Evolutionary conservation across 2,888 invertebrate genomes (phyloP), one percentile per base, ranked within the genome.

Genomic region (Amitus sp.): DNA sequence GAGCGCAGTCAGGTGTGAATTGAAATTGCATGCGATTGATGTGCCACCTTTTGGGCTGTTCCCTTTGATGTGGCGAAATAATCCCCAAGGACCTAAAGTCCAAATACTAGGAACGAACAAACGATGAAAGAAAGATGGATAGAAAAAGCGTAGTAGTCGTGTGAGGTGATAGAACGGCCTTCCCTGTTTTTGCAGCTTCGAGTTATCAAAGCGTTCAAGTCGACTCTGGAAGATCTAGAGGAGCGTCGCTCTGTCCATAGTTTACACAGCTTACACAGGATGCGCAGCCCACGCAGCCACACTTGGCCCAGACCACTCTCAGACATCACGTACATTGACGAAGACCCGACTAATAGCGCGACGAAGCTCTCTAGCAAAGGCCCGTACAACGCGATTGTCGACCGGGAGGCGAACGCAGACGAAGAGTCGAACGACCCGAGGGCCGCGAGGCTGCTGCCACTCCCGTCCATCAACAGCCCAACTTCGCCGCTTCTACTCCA

Each of bases 151-250:
- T 73, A 78, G 75, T 78, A 78, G 75, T 77, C 73, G 72, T 80
- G 79, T 79, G 80, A 76, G 81, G 77, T 81, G 79, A 80, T 15
- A 23, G 4, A 7, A 7, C 78, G 77, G 82, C 82, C 81, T 82
- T 83, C 86, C 87, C 86, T 87, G 84, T 87, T 87, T 89, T 94
- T 94, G 89, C 96, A 98, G 98, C 93, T 98, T 88, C 95, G 98
- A 87, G 98, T 99, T 87, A 97, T 98, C 88, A 95, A 97, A 88
- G 98, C 98, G 84, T 99, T 98, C 94, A 96, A 94, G 89, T 96
- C 96, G 82, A 97, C 93, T 83, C 89, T 99, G 89, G 98, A 99
- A 90, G 98, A 98, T 88, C 88, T 98, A 88, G 98, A 96, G 87
- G 98, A 99, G 87, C 92, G 96, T 81, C 95, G 98, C 85, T 97